Base-by-base conservation (phyloP, 2,888 invertebrate species). In the Cryptosula pallasiana region DNA sequence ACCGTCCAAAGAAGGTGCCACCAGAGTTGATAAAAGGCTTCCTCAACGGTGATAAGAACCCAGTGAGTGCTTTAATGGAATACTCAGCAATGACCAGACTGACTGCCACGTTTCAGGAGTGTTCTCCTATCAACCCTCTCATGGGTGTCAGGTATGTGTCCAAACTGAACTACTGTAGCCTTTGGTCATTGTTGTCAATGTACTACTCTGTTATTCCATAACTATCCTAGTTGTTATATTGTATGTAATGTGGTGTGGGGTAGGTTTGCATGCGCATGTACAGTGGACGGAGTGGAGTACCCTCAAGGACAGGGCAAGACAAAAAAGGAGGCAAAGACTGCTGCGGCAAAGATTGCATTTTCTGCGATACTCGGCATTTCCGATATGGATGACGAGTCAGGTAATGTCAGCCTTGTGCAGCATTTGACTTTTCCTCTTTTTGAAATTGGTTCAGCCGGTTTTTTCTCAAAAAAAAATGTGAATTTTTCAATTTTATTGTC, bases 311-410 rank as follows among this genome's bases (percentile, higher is more conserved):
- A 75, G 0, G 83, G 81, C 1, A 77, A 75, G 25, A 82, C 79
- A 0, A 84, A 83, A 74, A 83, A 83, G 72, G 81, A 83, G 13
- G 83, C 83, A 0, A 83, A 83, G 74, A 78, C 78, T 1, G 74
- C 75, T 3, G 79, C 82, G 1, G 82, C 83, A 1, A 77, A 74
- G 23, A 78, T 77, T 25, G 82, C 83, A 0, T 78, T 84, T 45
- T 74, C 75, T 27, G 78, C 74, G 3, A 74, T 80, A 2, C 75
- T 80, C 0, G 81, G 79, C 0, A 54, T 79, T 1, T 74, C 75
- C 25, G 72, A 75, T 1, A 73, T 76, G 54, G 76, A 76, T 69
- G 76, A 76, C 29, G 77, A 75, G 35, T 74, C 45, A 35, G 69
- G 45, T 27, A 36, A 45, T 45, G 9, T 45, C 45, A 45, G 5